Evolutionary conservation across 2,113 vertebrate genomes (phyloP).

Genomic region (Mormoops blainvillei): DNA sequence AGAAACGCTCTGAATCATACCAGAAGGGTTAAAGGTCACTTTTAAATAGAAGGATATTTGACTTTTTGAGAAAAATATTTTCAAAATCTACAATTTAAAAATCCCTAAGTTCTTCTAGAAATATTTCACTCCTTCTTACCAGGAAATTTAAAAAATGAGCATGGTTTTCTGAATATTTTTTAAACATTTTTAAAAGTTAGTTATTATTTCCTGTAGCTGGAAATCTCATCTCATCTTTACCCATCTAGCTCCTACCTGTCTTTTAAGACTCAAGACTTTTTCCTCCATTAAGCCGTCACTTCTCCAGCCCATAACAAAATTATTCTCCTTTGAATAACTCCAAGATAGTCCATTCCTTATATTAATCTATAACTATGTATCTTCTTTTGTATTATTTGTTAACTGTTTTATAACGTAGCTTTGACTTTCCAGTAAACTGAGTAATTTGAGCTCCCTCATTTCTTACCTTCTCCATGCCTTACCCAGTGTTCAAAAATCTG

Average conservation of each 20-base stretch:
- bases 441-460: not conserved
- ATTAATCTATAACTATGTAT: not conserved
- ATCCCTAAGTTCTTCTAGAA: constrained; percentile 6
- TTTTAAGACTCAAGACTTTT: not conserved
- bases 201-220: not conserved
- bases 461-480: not conserved
- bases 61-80: constrained; percentile 29
- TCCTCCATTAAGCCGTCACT: not conserved
- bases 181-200: not conserved
- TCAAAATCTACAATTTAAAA: not conserved
- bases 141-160: not conserved
- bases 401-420: not conserved
- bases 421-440: not conserved
- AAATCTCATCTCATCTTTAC: not conserved
- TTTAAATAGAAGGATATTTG: constrained; percentile 27
- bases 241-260: not conserved
- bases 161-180: not conserved
- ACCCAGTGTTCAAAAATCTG: not conserved
- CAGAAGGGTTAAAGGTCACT: not conserved
- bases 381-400: not conserved
- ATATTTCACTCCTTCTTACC: constrained; percentile 34
- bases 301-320: not conserved
- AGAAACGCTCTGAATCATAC: constrained; percentile 35
- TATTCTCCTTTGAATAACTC: not conserved
- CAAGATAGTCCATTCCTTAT: not conserved